Percentiles rank a stretch among this genome's conserved stretches.
Conservation (phyloP, 2,797 vertebrate species). For the Natrix natrix region DNA sequence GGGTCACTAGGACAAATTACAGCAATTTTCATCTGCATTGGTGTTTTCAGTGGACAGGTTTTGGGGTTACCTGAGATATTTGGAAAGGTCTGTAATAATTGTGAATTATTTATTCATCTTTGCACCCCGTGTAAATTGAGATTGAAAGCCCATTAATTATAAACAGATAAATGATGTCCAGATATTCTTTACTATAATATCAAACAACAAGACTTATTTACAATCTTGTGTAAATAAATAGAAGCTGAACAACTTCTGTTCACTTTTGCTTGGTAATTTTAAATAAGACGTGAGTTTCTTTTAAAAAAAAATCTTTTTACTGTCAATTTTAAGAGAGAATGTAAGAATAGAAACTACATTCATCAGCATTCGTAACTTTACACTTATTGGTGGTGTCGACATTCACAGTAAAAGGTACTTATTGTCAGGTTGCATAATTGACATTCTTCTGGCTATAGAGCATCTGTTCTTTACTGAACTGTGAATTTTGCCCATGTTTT, state of each 20-base stretch:
- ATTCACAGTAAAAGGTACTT: background rate
- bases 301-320: background rate
- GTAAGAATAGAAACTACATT: background rate
- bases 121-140: background rate
- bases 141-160: background rate
- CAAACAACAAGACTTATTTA: background rate
- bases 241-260: background rate
- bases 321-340: background rate
- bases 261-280: background rate
- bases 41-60: conserved; percentile 88
- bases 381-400: background rate
- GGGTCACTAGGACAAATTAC: conserved; percentile 91
- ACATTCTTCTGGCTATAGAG: background rate
- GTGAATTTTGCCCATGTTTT: background rate
- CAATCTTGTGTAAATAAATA: background rate
- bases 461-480: background rate
- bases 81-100: conserved; percentile 80
- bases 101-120: background rate
- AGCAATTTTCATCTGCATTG: conserved; percentile 90
- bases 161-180: background rate
- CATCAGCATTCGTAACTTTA: background rate
- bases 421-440: background rate
- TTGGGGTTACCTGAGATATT: conserved; percentile 90
- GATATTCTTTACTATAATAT: background rate
- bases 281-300: background rate